Evolutionary conservation across 1,140 invertebrate species (phyloP), one percentile per base, ranked within the genome.

Genomic region (Eriosoma lanigerum): DNA sequence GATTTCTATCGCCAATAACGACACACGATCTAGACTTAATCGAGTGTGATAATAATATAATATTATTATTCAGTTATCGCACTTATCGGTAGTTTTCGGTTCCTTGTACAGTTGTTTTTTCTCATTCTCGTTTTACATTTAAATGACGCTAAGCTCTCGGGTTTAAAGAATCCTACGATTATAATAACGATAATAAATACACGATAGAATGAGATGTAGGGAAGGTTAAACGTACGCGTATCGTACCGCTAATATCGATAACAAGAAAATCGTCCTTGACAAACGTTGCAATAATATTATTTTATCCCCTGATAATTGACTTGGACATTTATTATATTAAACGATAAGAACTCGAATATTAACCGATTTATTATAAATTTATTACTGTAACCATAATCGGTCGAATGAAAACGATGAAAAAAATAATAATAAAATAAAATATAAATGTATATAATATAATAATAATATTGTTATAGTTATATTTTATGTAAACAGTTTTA

Each of bases 21-120:
- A 32, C 26, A 17, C 44, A 52, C 29, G 44, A 56, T 54, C 73
- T 58, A 76, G 54, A 76, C 54, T 12, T 52, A 29, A 54, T 75
- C 56, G 26, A 73, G 19, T 54, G 26, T 60, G 4, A 6, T 38
- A 38, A 12, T 26, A 8, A 29, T 29, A 29, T 29, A 60, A 26
- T 29, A 17, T 29, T 60, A 60, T 1, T 19, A 26, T 60, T 6
- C 29, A 19, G 8, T 68, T 46, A 48, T 68, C 38, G 66, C n/a
- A 24, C 21, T 72, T 52, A 29, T 50, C 9, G 46, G 10, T 50
- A 24, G 44, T 72, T 52, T 52, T 50, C 9, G 46, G 10, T 50
- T 72, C 48, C 48, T 72, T 72, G 48, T 29, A 72, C 19, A 24
- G 46, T 19, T 72, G 17, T 72, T 70, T 72, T 52, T 29, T 29